A percentile compares a stretch with the other conserved stretches of the same genome.
These are phyloP conservation scores for Sminthurinus aureus DNA, from an alignment of 2,888 invertebrate genomes.

Conservation along the genomic window DNA sequence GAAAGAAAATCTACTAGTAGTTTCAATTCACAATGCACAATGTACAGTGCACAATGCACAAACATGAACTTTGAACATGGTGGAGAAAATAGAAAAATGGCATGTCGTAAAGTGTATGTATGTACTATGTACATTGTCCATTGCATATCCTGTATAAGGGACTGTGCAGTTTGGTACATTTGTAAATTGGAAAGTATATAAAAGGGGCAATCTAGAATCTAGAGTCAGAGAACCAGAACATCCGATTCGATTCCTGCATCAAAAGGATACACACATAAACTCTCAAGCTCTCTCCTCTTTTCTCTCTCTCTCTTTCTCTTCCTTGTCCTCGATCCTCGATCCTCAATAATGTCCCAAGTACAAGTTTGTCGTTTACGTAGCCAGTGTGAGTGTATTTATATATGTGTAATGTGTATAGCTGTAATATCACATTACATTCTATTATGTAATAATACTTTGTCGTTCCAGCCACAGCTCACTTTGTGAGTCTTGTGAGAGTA, in stretches of 20 bases:
- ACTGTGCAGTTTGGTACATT: not conserved
- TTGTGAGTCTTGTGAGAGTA: not conserved
- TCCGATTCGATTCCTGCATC: slow-evolving; percentile 41
- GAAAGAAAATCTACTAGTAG: no score
- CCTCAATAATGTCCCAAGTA: not conserved
- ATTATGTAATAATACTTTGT: not conserved
- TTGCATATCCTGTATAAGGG: no score
- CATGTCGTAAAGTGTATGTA: no score
- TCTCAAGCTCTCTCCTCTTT: slow-evolving; percentile 19
- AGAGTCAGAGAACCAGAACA: slow-evolving; percentile 42
- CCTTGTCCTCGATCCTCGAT: no score
- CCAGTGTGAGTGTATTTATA: not conserved
- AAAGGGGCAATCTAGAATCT: slow-evolving; percentile 29
- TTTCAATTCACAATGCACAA: no score
- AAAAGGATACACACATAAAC: slow-evolving; percentile 24
- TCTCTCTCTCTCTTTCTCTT: not conserved
- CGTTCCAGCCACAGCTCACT: not conserved
- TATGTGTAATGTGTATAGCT: not conserved
- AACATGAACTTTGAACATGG: no score
- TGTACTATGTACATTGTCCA: no score
- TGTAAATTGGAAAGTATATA: slow-evolving; percentile 13
- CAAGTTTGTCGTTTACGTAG: not conserved
- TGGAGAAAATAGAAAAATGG: no score
- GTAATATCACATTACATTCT: not conserved
- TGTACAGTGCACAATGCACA: no score